Percentiles rank a stretch among this genome's conserved stretches.
Conservation (phyloP, 2,797 vertebrate species). For the Protosalanx chinensis region DNA sequence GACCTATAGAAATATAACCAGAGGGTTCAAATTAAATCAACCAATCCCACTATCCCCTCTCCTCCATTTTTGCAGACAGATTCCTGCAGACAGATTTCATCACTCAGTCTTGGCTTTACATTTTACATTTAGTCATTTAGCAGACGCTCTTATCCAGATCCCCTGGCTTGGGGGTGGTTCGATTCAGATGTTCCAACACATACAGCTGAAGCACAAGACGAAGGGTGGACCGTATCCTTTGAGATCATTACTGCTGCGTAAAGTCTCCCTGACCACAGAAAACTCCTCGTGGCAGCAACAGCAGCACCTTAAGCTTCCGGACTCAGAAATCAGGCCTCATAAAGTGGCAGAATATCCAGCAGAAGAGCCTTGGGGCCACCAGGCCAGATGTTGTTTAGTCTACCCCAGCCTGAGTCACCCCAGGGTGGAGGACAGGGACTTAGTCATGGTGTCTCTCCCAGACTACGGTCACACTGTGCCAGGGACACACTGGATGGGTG, state of each 20-base stretch:
- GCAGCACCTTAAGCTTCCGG: not conserved
- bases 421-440: conserved; percentile 2
- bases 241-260: not conserved
- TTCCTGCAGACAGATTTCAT: conserved; percentile 32
- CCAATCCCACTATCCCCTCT: conserved; percentile 16
- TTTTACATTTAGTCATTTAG: too few species aligned
- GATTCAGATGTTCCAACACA: not conserved
- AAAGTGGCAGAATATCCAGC: not conserved
- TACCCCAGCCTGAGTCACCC: conserved; percentile 28
- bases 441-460: conserved; percentile 29
- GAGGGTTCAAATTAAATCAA: conserved; percentile 38
- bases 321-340: not conserved
- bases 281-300: not conserved
- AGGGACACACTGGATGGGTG: conserved; percentile 17
- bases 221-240: not conserved
- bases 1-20: conserved; percentile 21
- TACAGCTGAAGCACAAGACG: not conserved
- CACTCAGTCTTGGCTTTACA: not conserved
- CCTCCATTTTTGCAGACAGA: conserved; percentile 13
- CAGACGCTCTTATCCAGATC: too few species aligned
- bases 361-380: conserved; percentile 36
- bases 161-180: conserved; percentile 1
- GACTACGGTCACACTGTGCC: not conserved
- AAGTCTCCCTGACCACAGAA: not conserved
- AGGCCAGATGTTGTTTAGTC: conserved; percentile 54